Evolutionary conservation across 2,888 invertebrate genomes (phyloP), one percentile per base, ranked within the genome.

Genomic region (Drosophila nr. fundita): DNA sequence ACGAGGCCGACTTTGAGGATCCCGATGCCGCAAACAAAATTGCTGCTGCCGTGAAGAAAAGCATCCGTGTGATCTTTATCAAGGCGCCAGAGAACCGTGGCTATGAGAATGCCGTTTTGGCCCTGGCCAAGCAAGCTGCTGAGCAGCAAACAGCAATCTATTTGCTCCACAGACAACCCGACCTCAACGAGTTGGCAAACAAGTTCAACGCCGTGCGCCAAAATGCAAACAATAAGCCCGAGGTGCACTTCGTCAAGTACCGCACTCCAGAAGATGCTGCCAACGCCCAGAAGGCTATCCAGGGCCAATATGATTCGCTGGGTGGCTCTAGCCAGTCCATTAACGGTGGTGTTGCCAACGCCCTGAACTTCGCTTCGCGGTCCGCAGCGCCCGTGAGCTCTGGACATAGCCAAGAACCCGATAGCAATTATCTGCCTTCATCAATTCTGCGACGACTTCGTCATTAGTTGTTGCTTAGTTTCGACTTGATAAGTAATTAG

Each of bases 221-320:
- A 74, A 86, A 81, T 21, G 80, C 80, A 62, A 89, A 82, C 67
- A 57, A 65, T 42, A 89, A 82, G 54, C 90, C 90, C 6, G 90
- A 90, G 62, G 90, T 91, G n/a, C 90, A 90, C 67, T 90, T 90
- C 38, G 89, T 91, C 61, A 91, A 91, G 76, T 91, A 91, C 55
- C 89, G 90, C 58, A 91, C 91, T 0, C 81, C 82, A 5, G 86
- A 87, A 73, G 91, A 91, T 70, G 91, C 91, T 30, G 80, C 71
- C 53, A 87, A 90, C 52, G 91, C 91, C 6, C 91, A 91, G 64
- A 71, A 74, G 6, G 81, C 84, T 42, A 91, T 91, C 52, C 91
- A 91, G 75, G 70, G 75, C 32, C 90, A 91, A 63, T 90, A 91
- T 59, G 90, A 91, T 50, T 71, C 80, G 6, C 60, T 90, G 53